Conservation (phyloP, 2,113 vertebrate genomes). For the Natator depressus region DNA sequence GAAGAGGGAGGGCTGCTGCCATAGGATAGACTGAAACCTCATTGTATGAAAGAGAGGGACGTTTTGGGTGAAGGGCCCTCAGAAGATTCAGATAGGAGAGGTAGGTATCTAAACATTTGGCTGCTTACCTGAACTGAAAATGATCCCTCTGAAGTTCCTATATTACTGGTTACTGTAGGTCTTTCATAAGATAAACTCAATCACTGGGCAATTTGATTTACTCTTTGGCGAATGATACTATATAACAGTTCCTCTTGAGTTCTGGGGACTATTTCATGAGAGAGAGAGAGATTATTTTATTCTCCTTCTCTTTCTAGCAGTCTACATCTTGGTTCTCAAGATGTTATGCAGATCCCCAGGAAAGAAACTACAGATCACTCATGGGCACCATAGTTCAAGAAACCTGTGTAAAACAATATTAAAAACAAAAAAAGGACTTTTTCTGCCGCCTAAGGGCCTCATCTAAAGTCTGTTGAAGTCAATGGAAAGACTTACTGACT, state of each 20-base stretch:
- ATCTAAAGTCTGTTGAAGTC: no score
- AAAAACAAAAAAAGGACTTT: not conserved
- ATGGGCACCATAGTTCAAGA: not conserved
- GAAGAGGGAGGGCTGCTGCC: not conserved
- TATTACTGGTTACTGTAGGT: not conserved
- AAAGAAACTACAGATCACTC: not conserved
- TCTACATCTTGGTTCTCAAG: not conserved
- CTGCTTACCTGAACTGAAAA: not conserved
- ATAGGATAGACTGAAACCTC: not conserved
- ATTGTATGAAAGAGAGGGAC: not conserved
- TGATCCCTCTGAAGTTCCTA: not conserved
- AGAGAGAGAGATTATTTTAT: not conserved
- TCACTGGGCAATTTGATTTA: not conserved
- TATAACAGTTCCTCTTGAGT: fast-evolving
- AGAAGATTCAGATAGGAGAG: not conserved
- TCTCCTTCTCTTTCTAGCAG: not conserved
- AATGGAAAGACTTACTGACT: no score
- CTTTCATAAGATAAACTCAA: not conserved
- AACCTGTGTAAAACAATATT: not conserved
- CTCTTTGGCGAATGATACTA: not conserved
- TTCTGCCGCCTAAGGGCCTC: not conserved
- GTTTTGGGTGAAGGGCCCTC: not conserved
- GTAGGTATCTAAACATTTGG: not conserved
- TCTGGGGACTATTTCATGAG: not conserved
- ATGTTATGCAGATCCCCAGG: not conserved